Base-by-base conservation (phyloP, 1,140 invertebrate species). In the Pseudobourletiella spinata region DNA sequence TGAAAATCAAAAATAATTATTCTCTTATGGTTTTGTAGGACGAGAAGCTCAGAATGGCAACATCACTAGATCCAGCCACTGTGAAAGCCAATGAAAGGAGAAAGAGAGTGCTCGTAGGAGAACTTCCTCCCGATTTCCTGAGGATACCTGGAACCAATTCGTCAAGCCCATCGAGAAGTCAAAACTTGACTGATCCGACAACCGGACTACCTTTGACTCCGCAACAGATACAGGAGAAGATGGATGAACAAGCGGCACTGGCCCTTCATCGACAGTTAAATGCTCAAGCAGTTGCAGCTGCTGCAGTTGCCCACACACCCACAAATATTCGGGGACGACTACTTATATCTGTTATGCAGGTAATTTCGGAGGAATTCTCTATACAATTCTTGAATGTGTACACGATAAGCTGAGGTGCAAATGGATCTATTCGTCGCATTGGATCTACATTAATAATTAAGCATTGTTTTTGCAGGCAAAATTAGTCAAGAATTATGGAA, bases 401-500 rank as follows among this genome's bases (percentile, higher is more conserved):
- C n/a, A n/a, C n/a, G n/a, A n/a, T n/a, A n/a, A n/a, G n/a, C n/a
- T n/a, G n/a, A n/a, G n/a, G n/a, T n/a, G n/a, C n/a, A n/a, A n/a
- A n/a, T n/a, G n/a, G n/a, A n/a, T n/a, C n/a, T n/a, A n/a, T n/a
- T n/a, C n/a, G n/a, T n/a, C n/a, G n/a, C n/a, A n/a, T n/a, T n/a
- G n/a, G n/a, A n/a, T n/a, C n/a, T n/a, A n/a, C n/a, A n/a, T n/a
- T n/a, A n/a, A n/a, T n/a, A n/a, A n/a, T n/a, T n/a, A n/a, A n/a
- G n/a, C n/a, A n/a, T n/a, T n/a, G n/a, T n/a, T 22, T 65, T 74
- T 75, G 44, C 69, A 88, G 82, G 87, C 93, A 8, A 94, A 91
- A 77, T 78, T 98, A 56, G 85, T 86, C 1, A 96, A 97, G 78
- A 98, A 97, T 76, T 98, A 98, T 84, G 94, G 95, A 32, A 79